Percentiles rank a stretch among this genome's conserved stretches.
phyloP scores from a whole-genome alignment of 2,888 invertebrate genomes.

The Girardia tigrina region DNA sequence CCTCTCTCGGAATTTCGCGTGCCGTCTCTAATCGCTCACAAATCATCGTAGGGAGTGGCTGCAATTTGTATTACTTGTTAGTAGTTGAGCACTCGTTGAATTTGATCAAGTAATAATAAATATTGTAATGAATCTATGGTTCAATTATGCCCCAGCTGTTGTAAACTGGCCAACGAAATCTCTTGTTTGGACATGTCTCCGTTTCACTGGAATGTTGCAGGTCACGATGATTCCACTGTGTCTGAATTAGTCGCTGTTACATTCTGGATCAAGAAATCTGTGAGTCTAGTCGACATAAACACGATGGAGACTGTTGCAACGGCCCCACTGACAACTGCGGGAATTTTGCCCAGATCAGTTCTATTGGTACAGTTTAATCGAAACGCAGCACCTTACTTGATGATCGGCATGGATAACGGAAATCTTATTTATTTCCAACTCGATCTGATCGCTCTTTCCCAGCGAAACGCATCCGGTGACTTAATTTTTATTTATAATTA shows the following conservation, averaged over 20 bases:
- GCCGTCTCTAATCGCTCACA: conserved; percentile 67
- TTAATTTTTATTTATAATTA: too few species aligned
- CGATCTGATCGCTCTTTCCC: conserved; percentile 50
- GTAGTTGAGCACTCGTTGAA: conserved; percentile 53
- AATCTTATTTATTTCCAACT: conserved; percentile 87
- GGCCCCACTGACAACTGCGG: conserved; percentile 67
- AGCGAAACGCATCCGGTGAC: neutral
- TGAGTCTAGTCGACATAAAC: neutral
- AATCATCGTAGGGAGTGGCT: conserved; percentile 71
- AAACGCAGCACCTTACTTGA: conserved; percentile 54
- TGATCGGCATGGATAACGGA: conserved; percentile 78
- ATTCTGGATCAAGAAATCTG: conserved; percentile 70
- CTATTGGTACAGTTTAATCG: conserved; percentile 84
- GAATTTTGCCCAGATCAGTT: conserved; percentile 82
- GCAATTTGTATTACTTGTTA: conserved; percentile 68
- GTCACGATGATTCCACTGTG: neutral
- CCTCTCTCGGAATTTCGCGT: conserved; percentile 66
- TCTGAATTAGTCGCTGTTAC: conserved; percentile 62
- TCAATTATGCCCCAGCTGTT: too few species aligned
- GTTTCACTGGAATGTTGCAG: neutral
- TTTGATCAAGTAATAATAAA: conserved; percentile 54
- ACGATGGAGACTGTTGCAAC: neutral
- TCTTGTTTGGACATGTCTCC: conserved; percentile 16
- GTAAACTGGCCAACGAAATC: neutral
- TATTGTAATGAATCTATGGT: too few species aligned